Conservation (phyloP, 2,888 invertebrate genomes). For the Anorthoa munda region DNA sequence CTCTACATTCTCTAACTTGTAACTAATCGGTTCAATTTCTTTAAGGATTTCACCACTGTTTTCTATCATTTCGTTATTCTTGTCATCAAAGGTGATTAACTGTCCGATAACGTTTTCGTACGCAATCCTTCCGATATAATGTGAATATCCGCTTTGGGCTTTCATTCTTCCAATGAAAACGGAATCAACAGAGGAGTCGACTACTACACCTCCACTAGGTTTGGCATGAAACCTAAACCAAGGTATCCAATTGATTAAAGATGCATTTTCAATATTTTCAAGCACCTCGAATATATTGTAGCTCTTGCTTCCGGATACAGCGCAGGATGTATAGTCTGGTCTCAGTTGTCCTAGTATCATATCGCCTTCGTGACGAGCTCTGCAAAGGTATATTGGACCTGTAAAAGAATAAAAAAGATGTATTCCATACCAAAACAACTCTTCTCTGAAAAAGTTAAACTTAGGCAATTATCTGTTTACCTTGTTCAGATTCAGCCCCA, state of each 20-base stretch:
- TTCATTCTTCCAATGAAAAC: constrained; percentile 85
- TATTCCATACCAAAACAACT: constrained; percentile 3
- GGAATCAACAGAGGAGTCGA: constrained; percentile 85
- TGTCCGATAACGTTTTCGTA: constrained; percentile 92
- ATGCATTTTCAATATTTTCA: constrained; percentile 94
- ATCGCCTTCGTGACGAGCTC: constrained; percentile 93
- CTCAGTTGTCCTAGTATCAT: constrained; percentile 94
- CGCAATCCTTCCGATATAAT: constrained; percentile 94
- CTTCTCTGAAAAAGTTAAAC: not conserved
- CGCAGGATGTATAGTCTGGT: constrained; percentile 91
- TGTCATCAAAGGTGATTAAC: constrained; percentile 92
- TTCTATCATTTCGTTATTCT: constrained; percentile 89
- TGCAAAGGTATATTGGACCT: constrained; percentile 93
- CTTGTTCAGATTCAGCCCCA: constrained; percentile 89
- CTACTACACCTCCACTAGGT: constrained; percentile 93
- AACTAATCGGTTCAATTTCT: constrained; percentile 95
- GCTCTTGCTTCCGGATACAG: constrained; percentile 91
- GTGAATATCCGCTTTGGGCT: constrained; percentile 82
- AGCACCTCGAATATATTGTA: constrained; percentile 93
- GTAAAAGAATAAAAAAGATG: constrained; percentile 60
- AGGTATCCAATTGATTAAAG: constrained; percentile 94
- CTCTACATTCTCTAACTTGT: constrained; percentile 93
- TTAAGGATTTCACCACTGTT: constrained; percentile 94
- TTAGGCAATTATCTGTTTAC: constrained; percentile 63
- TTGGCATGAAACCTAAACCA: constrained; percentile 93